phyloP scores from a whole-genome alignment of 2,797 vertebrate genomes.

The Bradypodion ventrale region DNA sequence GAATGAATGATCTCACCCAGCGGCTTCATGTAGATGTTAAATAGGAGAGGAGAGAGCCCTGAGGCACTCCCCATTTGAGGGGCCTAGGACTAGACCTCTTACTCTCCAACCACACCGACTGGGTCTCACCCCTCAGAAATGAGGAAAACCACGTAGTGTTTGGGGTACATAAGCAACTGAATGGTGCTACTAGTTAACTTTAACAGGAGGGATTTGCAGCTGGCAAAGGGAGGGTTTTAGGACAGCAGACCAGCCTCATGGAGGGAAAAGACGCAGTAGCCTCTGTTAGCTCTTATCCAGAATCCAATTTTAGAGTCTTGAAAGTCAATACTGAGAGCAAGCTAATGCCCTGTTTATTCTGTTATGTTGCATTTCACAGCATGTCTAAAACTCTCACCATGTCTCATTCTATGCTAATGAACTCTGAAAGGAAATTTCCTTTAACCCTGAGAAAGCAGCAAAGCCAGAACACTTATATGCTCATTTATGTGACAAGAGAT shows the following conservation, averaged over 20 bases:
- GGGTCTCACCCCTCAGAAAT: too few relatives aligned
- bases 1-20: too few relatives aligned
- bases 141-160: too few relatives aligned
- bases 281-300: background rate
- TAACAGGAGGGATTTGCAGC: background rate
- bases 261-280: constrained; percentile 3
- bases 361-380: constrained; percentile 47
- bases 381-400: constrained; percentile 57
- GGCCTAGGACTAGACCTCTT: too few relatives aligned
- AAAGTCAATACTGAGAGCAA: constrained; percentile 3
- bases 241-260: background rate
- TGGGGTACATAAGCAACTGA: background rate
- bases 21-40: too few relatives aligned
- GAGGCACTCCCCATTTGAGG: too few relatives aligned
- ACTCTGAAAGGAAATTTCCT: constrained; percentile 66
- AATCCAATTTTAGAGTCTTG: constrained; percentile 4
- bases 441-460: constrained; percentile 56
- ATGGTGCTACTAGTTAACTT: background rate
- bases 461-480: constrained; percentile 56
- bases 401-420: constrained; percentile 46
- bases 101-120: too few relatives aligned
- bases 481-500: background rate
- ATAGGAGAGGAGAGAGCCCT: too few relatives aligned
- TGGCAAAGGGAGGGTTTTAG: constrained; percentile 18
- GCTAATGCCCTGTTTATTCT: constrained; percentile 26